These are phyloP conservation scores for Brachyopa scutellaris DNA, from an alignment of 2,888 invertebrate species.

Conservation along the genomic window DNA sequence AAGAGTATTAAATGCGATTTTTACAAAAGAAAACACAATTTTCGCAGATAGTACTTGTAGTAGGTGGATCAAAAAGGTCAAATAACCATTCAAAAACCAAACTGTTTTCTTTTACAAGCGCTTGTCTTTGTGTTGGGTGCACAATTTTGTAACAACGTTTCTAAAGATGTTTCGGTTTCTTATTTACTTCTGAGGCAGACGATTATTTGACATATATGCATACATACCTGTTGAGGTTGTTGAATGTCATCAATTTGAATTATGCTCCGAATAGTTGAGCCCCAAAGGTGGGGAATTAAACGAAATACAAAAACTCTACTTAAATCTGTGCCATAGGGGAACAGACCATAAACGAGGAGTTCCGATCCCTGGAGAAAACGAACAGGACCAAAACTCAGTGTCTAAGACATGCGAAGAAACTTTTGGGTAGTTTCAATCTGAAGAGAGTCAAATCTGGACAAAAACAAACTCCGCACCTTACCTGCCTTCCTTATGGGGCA, in stretches of 20 bases:
- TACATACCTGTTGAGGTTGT: not conserved
- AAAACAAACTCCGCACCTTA: too few species aligned
- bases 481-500: too few species aligned
- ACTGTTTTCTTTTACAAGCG: conserved; percentile 13
- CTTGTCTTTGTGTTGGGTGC: conserved; percentile 7
- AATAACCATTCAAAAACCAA: conserved; percentile 26
- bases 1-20: conserved; percentile 5
- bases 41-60: conserved; percentile 28
- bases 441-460: too few species aligned
- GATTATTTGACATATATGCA: too few species aligned
- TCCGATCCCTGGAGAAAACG: too few species aligned
- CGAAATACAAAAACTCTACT: too few species aligned
- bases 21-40: conserved; percentile 33
- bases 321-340: too few species aligned
- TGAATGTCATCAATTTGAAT: not conserved
- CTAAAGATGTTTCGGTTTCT: not conserved
- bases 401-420: too few species aligned
- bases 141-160: not conserved
- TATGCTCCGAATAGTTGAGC: not conserved
- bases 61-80: conserved; percentile 48
- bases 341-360: too few species aligned
- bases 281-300: too few species aligned
- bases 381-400: too few species aligned
- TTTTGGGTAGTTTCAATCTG: too few species aligned
- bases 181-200: conserved; percentile 9